Evolutionary conservation across 2,797 vertebrate genomes (phyloP), one percentile per base, ranked within the genome.

Genomic region (Rhinogobio ventralis): DNA sequence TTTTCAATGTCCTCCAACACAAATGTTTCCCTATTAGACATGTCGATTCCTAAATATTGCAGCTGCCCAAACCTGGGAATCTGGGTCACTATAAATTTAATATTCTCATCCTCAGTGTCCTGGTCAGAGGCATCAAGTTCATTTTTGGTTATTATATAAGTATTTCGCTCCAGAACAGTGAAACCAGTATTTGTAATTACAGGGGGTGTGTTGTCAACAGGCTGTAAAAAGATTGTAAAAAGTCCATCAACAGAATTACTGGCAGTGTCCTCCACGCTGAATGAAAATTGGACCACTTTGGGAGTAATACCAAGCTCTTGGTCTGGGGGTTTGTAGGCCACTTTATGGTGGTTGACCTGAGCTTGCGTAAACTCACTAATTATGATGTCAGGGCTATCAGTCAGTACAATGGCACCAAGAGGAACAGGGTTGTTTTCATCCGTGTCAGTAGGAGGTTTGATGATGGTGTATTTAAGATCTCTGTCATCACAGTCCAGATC

Each of bases 271-370:
- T 97, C 96, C 20, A 97, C 96, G 79, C 86, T 92, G 72, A 96
- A 97, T 23, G 94, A 95, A 88, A 98, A 97, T 87, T 97, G 96
- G 90, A 95, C 94, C 60, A 97, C 95, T 90, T 94, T 93, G 25
- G 95, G 95, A 73, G 93, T 94, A 86, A 97, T 96, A 67, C 96
- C 96, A 60, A 96, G 90, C 86, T 96, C 96, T 89, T 95, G 96
- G 89, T 95, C 92, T 1, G 96, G 96, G 49, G 96, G 97, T 86
- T 90, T 95, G 91, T 97, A 97, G 14, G 96, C 94, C 79, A 97
- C 93, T 92, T 97, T 97, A 90, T 96, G 96, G 89, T 97, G 96
- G 90, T 97, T 97, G 83, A 97, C 90, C 87, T 97, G 96, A 73
- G 95, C 96, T 93, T 97, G 96, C 64, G 96, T 97, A 91, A 98